Percentiles rank a stretch among this genome's conserved stretches.
Conservation (phyloP, 2,113 vertebrate species). For the Sapajus apella region DNA sequence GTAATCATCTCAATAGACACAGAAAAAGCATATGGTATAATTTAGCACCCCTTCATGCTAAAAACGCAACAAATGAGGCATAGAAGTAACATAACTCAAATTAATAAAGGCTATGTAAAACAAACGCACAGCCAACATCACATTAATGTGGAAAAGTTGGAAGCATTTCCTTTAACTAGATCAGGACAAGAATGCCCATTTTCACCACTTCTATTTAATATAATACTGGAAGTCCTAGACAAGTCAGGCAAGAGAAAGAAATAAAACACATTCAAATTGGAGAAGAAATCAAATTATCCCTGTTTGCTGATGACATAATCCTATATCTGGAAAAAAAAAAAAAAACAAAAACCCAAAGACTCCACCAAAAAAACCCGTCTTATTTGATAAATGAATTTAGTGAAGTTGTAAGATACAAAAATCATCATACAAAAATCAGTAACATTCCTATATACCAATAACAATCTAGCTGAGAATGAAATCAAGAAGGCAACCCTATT, state of each 20-base stretch:
- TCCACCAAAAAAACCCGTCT: background rate
- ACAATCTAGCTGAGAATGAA: background rate
- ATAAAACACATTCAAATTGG: background rate
- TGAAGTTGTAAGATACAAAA: background rate
- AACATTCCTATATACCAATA: background rate
- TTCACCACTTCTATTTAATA: background rate
- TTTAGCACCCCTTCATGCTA: background rate
- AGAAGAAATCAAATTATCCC: background rate
- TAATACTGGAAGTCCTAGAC: background rate
- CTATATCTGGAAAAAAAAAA: background rate
- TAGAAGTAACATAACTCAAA: background rate
- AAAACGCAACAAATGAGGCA: background rate
- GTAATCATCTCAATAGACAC: background rate
- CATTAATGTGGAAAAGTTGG: background rate
- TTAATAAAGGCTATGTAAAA: background rate
- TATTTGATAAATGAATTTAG: too few relatives aligned
- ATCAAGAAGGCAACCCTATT: background rate
- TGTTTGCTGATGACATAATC: background rate
- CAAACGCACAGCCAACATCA: background rate
- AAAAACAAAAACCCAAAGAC: background rate
- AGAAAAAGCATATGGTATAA: background rate
- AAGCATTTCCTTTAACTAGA: background rate
- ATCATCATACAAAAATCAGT: background rate
- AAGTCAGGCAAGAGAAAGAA: background rate
- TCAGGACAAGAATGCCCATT: background rate